phyloP scores from a whole-genome alignment of 2,888 invertebrate genomes.

The Acutogordius australiensis region DNA sequence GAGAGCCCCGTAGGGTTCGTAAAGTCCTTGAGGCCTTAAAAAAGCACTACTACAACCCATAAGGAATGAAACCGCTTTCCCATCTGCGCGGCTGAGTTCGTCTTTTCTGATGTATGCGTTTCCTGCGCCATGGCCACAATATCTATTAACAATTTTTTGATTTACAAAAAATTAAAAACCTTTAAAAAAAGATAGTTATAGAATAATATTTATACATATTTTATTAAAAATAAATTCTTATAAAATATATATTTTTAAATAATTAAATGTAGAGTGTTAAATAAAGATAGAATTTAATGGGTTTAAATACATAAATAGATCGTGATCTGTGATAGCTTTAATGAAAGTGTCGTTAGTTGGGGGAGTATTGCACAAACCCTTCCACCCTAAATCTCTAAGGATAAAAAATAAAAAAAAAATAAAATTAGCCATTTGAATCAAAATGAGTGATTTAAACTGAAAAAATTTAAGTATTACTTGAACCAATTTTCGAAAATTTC shows the following conservation, averaged over 20 bases:
- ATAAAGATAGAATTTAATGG: no score
- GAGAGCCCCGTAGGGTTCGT: not conserved
- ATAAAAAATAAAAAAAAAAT: not conserved
- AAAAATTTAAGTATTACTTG: not conserved
- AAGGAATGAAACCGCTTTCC: not conserved
- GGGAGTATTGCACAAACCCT: not conserved
- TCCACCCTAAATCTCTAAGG: constrained; percentile 2
- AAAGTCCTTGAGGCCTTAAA: not conserved
- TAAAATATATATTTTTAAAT: not conserved
- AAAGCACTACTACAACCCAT: not conserved
- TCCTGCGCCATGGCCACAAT: constrained; percentile 1
- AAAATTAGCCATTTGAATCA: no score
- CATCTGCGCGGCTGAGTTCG: not conserved
- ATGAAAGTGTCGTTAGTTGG: not conserved
- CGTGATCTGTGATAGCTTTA: not conserved
- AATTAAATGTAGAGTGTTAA: not conserved
- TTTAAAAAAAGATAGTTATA: not conserved
- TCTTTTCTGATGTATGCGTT: not conserved
- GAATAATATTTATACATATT: not conserved
- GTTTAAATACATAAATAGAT: constrained; percentile 1
- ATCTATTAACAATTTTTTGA: not conserved
- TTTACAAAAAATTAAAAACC: not conserved
- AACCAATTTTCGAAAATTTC: not conserved
- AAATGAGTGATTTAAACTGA: no score
- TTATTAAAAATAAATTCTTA: not conserved